phyloP scores from a whole-genome alignment of 2,797 vertebrate genomes.

The Heteromormyrus szaboi region DNA sequence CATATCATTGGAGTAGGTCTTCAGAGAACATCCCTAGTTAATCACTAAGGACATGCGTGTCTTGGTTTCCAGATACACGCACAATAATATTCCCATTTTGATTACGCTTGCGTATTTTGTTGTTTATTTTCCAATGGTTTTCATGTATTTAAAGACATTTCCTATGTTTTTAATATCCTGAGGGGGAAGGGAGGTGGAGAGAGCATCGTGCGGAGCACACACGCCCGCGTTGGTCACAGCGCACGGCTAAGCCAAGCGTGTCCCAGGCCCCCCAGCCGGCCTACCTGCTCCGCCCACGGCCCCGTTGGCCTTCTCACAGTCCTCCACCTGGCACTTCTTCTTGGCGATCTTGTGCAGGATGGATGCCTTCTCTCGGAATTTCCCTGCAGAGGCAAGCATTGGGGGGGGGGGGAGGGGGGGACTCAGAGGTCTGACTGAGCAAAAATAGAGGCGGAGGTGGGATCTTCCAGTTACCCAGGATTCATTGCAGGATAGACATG shows the following conservation, averaged over 20 bases:
- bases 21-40: neutral
- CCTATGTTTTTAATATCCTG: neutral
- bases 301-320: conserved; percentile 85
- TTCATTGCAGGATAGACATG: neutral
- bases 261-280: conserved; percentile 24
- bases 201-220: neutral
- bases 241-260: too few species aligned
- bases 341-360: conserved; percentile 98
- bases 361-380: conserved; percentile 93
- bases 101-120: neutral
- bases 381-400: conserved; percentile 65
- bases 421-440: neutral
- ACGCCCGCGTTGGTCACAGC: neutral
- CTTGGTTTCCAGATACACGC: neutral
- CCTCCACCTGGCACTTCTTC: conserved; percentile 95
- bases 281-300: conserved; percentile 78
- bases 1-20: neutral
- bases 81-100: neutral
- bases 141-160: neutral
- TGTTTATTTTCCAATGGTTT: neutral
- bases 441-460: neutral
- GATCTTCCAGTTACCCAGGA: neutral
- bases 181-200: neutral
- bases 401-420: neutral
- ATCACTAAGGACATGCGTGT: neutral